These are phyloP conservation scores for Eupithecia abbreviata DNA, from an alignment of 2,888 invertebrate genomes.

Conservation along the genomic window DNA sequence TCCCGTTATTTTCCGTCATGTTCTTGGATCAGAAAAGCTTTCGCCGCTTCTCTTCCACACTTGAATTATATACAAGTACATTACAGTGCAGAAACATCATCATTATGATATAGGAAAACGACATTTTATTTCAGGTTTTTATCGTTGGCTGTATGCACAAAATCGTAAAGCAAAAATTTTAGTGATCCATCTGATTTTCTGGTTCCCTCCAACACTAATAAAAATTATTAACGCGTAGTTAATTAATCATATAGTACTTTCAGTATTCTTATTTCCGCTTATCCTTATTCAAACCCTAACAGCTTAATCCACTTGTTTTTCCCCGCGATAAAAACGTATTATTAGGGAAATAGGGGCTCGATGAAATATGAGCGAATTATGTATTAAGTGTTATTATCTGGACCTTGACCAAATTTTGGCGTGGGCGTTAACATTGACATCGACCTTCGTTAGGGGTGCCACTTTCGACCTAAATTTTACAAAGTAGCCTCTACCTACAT, in stretches of 20 bases:
- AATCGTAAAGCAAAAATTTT: neutral
- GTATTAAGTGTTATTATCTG: neutral
- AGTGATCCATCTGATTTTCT: no score
- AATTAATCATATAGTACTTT: neutral
- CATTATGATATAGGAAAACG: neutral
- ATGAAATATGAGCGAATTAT: neutral
- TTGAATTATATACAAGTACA: neutral
- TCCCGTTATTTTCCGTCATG: no score
- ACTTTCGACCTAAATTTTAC: neutral
- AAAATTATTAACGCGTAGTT: neutral
- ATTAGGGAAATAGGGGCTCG: neutral
- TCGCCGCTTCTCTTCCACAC: no score
- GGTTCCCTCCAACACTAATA: neutral
- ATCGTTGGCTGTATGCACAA: neutral
- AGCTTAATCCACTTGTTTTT: neutral
- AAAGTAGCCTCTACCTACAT: neutral
- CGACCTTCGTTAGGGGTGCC: neutral
- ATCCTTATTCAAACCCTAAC: neutral
- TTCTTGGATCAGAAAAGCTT: no score
- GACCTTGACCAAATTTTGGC: constrained; percentile 4
- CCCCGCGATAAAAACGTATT: neutral
- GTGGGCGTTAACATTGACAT: neutral
- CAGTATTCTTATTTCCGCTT: neutral
- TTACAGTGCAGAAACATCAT: neutral
- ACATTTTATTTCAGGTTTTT: no score